phyloP scores from a whole-genome alignment of 2,888 invertebrate genomes.

The Agrotis puta region DNA sequence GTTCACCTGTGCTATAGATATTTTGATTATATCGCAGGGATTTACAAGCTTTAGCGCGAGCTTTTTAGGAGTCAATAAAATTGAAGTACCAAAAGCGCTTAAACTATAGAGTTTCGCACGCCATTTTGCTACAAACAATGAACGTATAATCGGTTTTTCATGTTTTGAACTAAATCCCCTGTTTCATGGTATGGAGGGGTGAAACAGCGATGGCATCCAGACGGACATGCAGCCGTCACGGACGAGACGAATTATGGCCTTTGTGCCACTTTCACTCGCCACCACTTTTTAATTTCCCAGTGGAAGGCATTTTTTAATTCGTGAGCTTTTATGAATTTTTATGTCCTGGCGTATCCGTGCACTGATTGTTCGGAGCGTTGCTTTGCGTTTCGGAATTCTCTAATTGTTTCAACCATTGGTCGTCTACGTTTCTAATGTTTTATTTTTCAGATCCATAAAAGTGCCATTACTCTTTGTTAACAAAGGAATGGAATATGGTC shows the following conservation, averaged over 20 bases:
- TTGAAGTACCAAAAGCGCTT: slow-evolving; percentile 80
- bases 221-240: slow-evolving; percentile 80
- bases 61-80: slow-evolving; percentile 85
- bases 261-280: slow-evolving; percentile 86
- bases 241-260: slow-evolving; percentile 87
- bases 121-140: slow-evolving; percentile 82
- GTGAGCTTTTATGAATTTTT: slow-evolving; percentile 86
- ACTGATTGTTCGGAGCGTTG: slow-evolving; percentile 77
- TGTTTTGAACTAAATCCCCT: slow-evolving; percentile 84
- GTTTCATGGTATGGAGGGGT: slow-evolving; percentile 75
- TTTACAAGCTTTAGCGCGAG: slow-evolving; percentile 78
- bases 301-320: slow-evolving; percentile 87
- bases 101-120: slow-evolving; percentile 77
- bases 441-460: slow-evolving; percentile 61
- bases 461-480: slow-evolving; percentile 64
- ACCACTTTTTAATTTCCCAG: slow-evolving; percentile 87
- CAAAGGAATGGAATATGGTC: slow-evolving; percentile 55
- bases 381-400: slow-evolving; percentile 73
- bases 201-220: slow-evolving; percentile 73
- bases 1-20: slow-evolving; percentile 63
- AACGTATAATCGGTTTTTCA: slow-evolving; percentile 86
- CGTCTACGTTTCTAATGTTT: slow-evolving; percentile 64
- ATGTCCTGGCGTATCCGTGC: slow-evolving; percentile 77
- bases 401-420: slow-evolving; percentile 76
- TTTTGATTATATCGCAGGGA: slow-evolving; percentile 67